A percentile compares a stretch with the other conserved stretches of the same genome.
phyloP scores from a whole-genome alignment of 2,888 invertebrate genomes.

The Pseudeuparius sepicola region DNA sequence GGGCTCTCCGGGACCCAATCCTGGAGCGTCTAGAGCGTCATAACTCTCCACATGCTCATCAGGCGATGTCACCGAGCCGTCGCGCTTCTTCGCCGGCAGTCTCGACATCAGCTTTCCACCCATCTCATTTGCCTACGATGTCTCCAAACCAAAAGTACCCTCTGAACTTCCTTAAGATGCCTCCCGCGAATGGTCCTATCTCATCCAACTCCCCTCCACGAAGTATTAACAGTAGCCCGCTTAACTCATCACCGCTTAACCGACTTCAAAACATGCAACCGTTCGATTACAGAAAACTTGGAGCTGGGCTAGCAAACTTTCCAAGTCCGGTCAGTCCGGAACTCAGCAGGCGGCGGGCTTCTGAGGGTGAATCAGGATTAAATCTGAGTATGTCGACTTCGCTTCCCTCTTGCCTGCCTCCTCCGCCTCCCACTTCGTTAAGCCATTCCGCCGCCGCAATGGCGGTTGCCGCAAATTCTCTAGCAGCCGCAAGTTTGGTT shows the following conservation, averaged over 20 bases:
- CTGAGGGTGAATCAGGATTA: conserved; percentile 46
- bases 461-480: conserved; percentile 49
- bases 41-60: conserved; percentile 34
- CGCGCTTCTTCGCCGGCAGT: conserved; percentile 51
- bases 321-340: conserved; percentile 40
- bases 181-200: conserved; percentile 41
- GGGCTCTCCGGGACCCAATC: conserved; percentile 47
- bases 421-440: conserved; percentile 48
- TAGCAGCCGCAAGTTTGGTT: conserved; percentile 49
- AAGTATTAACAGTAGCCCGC: conserved; percentile 49
- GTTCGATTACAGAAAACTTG: conserved; percentile 79
- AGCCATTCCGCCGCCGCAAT: conserved; percentile 56
- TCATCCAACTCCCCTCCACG: conserved; percentile 52
- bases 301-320: conserved; percentile 46
- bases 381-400: conserved; percentile 51
- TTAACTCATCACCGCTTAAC: conserved; percentile 65
- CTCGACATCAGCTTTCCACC: conserved; percentile 41
- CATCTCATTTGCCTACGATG: conserved; percentile 40
- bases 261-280: conserved; percentile 93
- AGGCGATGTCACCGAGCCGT: conserved; percentile 60
- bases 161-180: conserved; percentile 41
- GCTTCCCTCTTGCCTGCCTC: conserved; percentile 51
- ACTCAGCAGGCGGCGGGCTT: conserved; percentile 42
- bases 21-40: conserved; percentile 48
- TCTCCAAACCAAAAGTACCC: conserved; percentile 40